Conservation (phyloP, 1,140 invertebrate genomes). For the Dinothrombium tinctorium region DNA sequence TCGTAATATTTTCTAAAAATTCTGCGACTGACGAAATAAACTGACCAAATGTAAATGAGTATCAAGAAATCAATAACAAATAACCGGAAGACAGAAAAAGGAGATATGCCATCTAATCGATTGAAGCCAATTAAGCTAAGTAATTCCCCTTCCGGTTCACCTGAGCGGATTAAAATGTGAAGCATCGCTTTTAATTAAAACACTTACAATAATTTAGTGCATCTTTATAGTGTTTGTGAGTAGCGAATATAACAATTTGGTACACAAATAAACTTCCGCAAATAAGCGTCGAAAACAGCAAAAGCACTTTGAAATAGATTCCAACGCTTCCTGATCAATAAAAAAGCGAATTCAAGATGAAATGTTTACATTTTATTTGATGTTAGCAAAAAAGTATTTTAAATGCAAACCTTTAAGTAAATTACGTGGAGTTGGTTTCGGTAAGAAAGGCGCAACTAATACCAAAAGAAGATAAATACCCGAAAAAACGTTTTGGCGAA, state of each 20-base stretch:
- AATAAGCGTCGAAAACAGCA: slow-evolving; percentile 36
- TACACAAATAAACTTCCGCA: slow-evolving; percentile 43
- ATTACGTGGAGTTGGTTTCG: slow-evolving; percentile 39
- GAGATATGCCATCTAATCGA: slow-evolving; percentile 34
- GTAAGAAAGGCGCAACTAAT: slow-evolving; percentile 49
- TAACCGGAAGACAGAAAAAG: slow-evolving; percentile 31
- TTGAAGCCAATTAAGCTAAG: slow-evolving; percentile 40
- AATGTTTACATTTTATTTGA: not conserved
- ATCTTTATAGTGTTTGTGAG: slow-evolving; percentile 33
- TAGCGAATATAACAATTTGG: slow-evolving; percentile 40
- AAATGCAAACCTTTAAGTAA: slow-evolving; percentile 32
- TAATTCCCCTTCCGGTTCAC: slow-evolving; percentile 33
- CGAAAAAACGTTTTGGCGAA: slow-evolving; percentile 59
- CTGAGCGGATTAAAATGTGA: slow-evolving; percentile 18
- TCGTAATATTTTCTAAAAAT: not conserved
- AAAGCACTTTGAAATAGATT: slow-evolving; percentile 38
- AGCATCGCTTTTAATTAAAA: slow-evolving; percentile 7
- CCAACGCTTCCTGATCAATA: slow-evolving; percentile 35
- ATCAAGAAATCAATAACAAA: slow-evolving; percentile 23
- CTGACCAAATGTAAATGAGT: slow-evolving; percentile 19
- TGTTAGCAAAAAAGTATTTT: not conserved
- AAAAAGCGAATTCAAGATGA: not conserved
- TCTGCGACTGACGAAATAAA: slow-evolving; percentile 18
- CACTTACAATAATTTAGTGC: slow-evolving; percentile 33
- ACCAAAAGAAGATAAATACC: slow-evolving; percentile 54